Base-by-base conservation (phyloP, 2,797 vertebrate species). In the Graptemys geographica region DNA sequence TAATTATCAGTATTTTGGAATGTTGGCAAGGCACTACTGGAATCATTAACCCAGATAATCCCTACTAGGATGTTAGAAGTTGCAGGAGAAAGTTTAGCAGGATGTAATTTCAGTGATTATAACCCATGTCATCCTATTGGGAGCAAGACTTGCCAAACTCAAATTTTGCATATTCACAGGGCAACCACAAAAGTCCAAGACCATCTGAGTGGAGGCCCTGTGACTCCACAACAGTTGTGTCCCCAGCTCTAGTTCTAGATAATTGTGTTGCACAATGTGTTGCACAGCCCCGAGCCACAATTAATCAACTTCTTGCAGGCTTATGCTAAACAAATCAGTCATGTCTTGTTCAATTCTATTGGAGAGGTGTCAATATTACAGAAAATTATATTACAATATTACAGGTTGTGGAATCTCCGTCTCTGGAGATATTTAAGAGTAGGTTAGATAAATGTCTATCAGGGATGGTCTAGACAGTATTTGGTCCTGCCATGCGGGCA, bases 31-130 rank as follows among this genome's bases (percentile, higher is more conserved):
- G 0, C 57, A 6, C 69, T 80, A 55, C 2, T 72, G 15, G 37
- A 21, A 49, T 53, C 37, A 47, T 4, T 19, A 53, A 21, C 72
- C 62, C 2, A 16, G 3, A 81, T 25, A 44, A 15, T 81, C 13
- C 25, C 25, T 86, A 3, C 33, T 6, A 31, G 0, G 0, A 31
- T 0, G 0, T 41, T 52, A 86, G 6, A 33, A 37, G n/a, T 37
- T 80, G 37, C 88, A 84, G 3, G 4, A 74, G 86, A 3, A 16
- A 56, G 3, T 37, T 84, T 19, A 89, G 11, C 86, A 47, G 49
- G 69, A 72, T 5, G 79, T 62, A 57, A 9, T 69, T 90, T 88
- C 49, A 27, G n/a, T n/a, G 28, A 49, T 1, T 47, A 3, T 15
- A 72, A 88, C 3, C 19, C 33, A 41, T 4, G 2, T 57, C 52